A percentile compares a stretch with the other conserved stretches of the same genome.
phyloP scores from a whole-genome alignment of 1,140 invertebrate genomes.

The Temnothorax longispinosus region DNA sequence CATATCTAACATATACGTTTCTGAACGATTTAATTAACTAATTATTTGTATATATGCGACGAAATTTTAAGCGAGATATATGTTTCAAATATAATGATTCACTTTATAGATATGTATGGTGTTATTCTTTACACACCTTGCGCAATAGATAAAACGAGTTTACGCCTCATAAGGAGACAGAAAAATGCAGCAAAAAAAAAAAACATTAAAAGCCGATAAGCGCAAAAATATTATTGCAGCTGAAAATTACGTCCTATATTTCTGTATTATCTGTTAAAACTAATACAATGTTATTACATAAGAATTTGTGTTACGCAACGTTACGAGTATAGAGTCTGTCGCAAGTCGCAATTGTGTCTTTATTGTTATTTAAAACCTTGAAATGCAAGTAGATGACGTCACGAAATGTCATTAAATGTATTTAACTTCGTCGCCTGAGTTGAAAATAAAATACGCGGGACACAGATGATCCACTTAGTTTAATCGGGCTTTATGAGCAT shows the following conservation, averaged over 20 bases:
- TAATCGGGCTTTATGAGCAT: neutral
- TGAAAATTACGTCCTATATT: neutral
- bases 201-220: neutral
- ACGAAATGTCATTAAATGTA: conserved; percentile 11
- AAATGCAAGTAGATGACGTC: conserved; percentile 2
- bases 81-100: neutral
- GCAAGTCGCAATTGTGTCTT: neutral
- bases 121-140: neutral
- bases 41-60: neutral
- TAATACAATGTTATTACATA: neutral
- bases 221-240: neutral
- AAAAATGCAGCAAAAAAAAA: neutral
- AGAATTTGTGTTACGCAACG: conserved; percentile 3
- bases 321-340: neutral
- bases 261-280: conserved; percentile 5
- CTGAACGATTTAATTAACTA: neutral
- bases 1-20: neutral
- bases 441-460: neutral
- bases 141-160: neutral
- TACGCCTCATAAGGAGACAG: neutral
- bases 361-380: neutral
- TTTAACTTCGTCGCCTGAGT: neutral
- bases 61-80: neutral
- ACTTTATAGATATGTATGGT: neutral
- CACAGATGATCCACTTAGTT: neutral